A percentile compares a stretch with the other conserved stretches of the same genome.
phyloP scores from a whole-genome alignment of 1,140 invertebrate genomes.

The Oncopodura yosiiana region DNA sequence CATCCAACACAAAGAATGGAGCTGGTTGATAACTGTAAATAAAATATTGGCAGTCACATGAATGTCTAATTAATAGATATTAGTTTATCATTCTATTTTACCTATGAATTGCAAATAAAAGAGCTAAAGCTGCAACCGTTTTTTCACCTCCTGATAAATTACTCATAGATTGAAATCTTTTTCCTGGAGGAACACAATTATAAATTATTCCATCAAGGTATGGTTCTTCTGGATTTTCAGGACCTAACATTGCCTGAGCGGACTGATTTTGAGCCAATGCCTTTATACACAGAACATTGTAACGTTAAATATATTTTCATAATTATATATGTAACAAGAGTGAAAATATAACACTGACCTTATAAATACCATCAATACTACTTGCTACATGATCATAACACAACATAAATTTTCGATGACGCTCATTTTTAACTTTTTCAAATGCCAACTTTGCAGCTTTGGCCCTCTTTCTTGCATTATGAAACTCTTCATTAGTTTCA shows the following conservation, averaged over 20 bases:
- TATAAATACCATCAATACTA: slow-evolving; percentile 97
- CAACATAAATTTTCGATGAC: slow-evolving; percentile 84
- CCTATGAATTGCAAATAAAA: slow-evolving; percentile 96
- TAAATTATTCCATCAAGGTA: slow-evolving; percentile 97
- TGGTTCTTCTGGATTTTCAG: slow-evolving; percentile 97
- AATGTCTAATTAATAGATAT: background rate
- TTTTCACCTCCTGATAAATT: slow-evolving; percentile 98
- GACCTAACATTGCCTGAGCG: slow-evolving; percentile 92
- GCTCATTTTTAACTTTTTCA: slow-evolving; percentile 88
- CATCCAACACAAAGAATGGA: slow-evolving; percentile 98
- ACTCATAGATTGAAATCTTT: slow-evolving; percentile 96
- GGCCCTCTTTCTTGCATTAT: slow-evolving; percentile 81
- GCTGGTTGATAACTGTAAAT: slow-evolving; percentile 81
- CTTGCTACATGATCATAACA: slow-evolving; percentile 97
- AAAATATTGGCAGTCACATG: background rate
- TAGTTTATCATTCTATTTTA: slow-evolving; percentile 35
- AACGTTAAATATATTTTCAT: slow-evolving; percentile 2
- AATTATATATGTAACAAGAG: background rate
- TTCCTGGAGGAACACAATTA: slow-evolving; percentile 97
- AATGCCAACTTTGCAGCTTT: slow-evolving; percentile 91
- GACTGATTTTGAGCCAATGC: slow-evolving; percentile 90
- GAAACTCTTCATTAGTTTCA: slow-evolving; percentile 95
- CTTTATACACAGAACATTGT: slow-evolving; percentile 42
- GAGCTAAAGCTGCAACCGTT: slow-evolving; percentile 90
- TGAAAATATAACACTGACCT: slow-evolving; percentile 47